Percentiles rank a stretch among this genome's conserved stretches.
Conservation (phyloP, 2,113 vertebrate species). For the Malurus elegans region DNA sequence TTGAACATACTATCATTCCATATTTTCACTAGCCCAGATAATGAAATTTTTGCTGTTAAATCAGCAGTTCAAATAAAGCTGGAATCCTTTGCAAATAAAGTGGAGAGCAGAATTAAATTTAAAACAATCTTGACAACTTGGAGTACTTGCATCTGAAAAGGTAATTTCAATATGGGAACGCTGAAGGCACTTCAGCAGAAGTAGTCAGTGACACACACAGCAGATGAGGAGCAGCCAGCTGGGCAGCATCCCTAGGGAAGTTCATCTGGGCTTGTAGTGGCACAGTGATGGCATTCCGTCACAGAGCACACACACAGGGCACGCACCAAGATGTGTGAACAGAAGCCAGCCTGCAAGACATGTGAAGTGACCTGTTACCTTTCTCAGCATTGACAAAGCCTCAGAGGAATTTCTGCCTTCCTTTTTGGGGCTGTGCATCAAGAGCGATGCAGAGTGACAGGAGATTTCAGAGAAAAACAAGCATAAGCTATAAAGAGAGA, state of each 20-base stretch:
- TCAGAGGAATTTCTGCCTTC: slow-evolving; percentile 19
- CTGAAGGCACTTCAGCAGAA: not conserved
- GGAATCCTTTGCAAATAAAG: not conserved
- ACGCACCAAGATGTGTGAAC: accelerated
- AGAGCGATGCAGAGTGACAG: not conserved
- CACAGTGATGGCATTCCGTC: not conserved
- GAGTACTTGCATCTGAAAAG: not conserved
- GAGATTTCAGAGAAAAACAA: not conserved
- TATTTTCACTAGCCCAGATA: not conserved
- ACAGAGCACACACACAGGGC: accelerated
- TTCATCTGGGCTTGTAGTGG: not conserved
- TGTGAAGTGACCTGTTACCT: not conserved
- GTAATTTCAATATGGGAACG: not conserved
- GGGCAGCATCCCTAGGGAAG: not conserved
- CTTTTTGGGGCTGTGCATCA: not conserved
- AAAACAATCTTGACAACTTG: not conserved
- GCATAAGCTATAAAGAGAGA: not conserved
- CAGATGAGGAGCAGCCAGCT: not conserved
- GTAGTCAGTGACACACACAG: not conserved
- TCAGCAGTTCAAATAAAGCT: not conserved
- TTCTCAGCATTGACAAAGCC: not conserved
- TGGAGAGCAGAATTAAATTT: not conserved
- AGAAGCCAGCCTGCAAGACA: not conserved
- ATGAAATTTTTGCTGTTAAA: not conserved
- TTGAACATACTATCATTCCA: not conserved